A percentile compares a stretch with the other conserved stretches of the same genome.
phyloP scores from a whole-genome alignment of 2,113 vertebrate genomes.

The Caloenas nicobarica region DNA sequence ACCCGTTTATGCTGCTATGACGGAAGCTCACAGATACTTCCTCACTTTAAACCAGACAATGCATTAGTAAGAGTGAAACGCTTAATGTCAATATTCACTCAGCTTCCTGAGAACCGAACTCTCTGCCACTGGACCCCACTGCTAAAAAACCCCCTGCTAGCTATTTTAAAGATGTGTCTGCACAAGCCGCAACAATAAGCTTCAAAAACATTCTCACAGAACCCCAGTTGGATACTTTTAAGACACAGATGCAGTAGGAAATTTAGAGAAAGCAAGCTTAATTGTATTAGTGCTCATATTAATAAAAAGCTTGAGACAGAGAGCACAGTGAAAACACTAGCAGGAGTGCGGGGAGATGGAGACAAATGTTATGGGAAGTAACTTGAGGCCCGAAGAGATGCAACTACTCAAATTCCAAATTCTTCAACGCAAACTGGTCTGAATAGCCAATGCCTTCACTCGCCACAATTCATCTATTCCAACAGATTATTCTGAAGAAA shows the following conservation, averaged over 20 bases:
- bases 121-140: not conserved
- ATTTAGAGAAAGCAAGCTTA: not conserved
- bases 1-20: not conserved
- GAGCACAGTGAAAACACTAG: not conserved
- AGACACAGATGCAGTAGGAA: not conserved
- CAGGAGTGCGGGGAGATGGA: not conserved
- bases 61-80: not conserved
- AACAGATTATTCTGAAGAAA: not conserved
- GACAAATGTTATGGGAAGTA: not conserved
- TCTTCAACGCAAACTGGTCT: slow-evolving; percentile 29
- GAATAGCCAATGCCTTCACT: not conserved
- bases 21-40: not conserved
- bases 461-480: not conserved
- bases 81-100: not conserved
- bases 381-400: not conserved
- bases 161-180: not conserved
- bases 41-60: not conserved
- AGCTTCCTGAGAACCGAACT: not conserved
- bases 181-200: not conserved
- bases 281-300: not conserved
- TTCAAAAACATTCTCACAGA: not conserved
- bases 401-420: slow-evolving; percentile 27
- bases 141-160: not conserved
- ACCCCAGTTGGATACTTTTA: not conserved
- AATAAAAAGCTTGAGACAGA: slow-evolving; percentile 8